Evolutionary conservation across 2,888 invertebrate genomes (phyloP), one percentile per base, ranked within the genome.

Genomic region (Chrysolina americana): DNA sequence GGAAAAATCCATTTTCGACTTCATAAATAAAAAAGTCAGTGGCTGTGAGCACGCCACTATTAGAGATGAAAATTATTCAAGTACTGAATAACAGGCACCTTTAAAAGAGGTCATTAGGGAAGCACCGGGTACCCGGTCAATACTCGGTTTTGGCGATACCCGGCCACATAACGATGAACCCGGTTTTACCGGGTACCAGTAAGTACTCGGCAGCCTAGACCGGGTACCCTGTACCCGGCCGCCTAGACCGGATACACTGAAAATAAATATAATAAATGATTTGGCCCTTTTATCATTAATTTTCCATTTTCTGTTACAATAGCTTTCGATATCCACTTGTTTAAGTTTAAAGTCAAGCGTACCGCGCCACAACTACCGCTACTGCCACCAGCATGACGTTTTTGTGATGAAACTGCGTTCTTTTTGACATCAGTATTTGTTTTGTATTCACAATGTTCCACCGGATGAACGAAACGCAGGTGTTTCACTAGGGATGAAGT

Each of bases 391-490:
- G 59, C 13, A 59, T 59, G 59, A 59, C 19, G 59, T 59, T 59
- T 59, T 59, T 59, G 59, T 59, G 59, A 59, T 59, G 59, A 59
- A 59, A 59, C 59, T 59, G 19, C 59, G 21, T 59, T 59, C 59
- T 59, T 59, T 59, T 59, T 59, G 21, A 19, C 59, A 59, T 17
- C 59, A 59, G 21, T 59, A 59, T 59, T 59, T 59, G 59, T 59
- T 59, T 59, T 59, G 59, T 36, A 63, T 63, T 63, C 28, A 63
- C 23, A 36, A 13, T 63, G 36, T 63, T 63, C 36, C 63, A 63
- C 23, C 63, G 36, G 63, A 63, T 63, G 63, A 63, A 59, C 59
- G 63, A 63, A 36, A 63, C 36, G 63, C 63, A 62, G 62, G 62
- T 19, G 23, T 23, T 62, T 62, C 62, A 63, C 63, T 63, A 63